These are phyloP conservation scores for Bungarus multicinctus DNA, from an alignment of 2,113 vertebrate genomes.

Conservation along the genomic window DNA sequence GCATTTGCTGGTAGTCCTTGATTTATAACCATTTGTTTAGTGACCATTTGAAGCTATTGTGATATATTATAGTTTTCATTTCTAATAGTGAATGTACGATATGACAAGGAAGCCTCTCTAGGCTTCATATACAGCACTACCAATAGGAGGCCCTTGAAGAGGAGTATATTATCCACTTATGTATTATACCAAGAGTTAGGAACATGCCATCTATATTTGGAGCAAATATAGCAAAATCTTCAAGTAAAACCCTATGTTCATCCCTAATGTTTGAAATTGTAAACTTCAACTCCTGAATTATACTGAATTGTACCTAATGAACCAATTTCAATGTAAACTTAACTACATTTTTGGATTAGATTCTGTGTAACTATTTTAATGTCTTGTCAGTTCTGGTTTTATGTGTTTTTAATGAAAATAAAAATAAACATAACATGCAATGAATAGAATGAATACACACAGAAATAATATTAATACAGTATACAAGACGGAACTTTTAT, in stretches of 20 bases:
- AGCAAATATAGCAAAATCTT: not conserved
- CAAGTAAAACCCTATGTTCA: not conserved
- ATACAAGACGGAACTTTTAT: not conserved
- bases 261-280: not conserved
- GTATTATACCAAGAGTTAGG: not conserved
- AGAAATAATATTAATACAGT: not conserved
- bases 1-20: not conserved
- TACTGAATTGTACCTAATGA: not conserved
- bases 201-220: not conserved
- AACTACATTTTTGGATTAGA: not conserved
- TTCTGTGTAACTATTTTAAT: not conserved
- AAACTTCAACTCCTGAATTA: not conserved
- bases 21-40: no score
- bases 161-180: not conserved
- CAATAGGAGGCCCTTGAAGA: not conserved
- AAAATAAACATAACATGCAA: not conserved
- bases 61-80: not conserved
- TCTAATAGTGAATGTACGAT: not conserved
- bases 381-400: not conserved
- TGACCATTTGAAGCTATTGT: not conserved
- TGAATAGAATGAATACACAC: not conserved
- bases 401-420: not conserved
- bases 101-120: not conserved
- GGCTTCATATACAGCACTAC: not conserved
- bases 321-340: not conserved